These are phyloP conservation scores for Amphiduros pacificus DNA, from an alignment of 2,888 invertebrate genomes.

Conservation along the genomic window DNA sequence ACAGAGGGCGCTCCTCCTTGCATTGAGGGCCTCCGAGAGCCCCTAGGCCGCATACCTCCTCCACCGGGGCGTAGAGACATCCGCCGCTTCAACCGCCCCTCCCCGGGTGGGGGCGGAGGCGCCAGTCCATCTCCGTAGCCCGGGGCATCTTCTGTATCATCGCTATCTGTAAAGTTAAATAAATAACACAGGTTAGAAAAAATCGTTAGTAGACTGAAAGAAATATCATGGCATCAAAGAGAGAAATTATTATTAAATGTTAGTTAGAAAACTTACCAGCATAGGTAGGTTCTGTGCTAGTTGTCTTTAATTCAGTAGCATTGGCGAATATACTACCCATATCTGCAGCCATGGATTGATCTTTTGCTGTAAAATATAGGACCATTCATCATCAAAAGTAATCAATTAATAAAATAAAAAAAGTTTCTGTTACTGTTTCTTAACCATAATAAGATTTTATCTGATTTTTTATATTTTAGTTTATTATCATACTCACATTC, in stretches of 20 bases:
- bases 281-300: slow-evolving; percentile 11
- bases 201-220: not conserved
- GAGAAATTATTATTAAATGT: not conserved
- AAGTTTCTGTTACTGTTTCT: not conserved
- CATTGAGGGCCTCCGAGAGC: slow-evolving; percentile 40
- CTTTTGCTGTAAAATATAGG: no score
- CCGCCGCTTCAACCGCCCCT: slow-evolving; percentile 2
- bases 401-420: not conserved
- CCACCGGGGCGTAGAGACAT: slow-evolving; percentile 25
- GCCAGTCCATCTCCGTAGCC: not conserved
- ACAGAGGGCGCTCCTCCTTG: slow-evolving; percentile 41
- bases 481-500: slow-evolving; percentile 35
- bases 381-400: no score
- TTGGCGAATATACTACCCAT: slow-evolving; percentile 12
- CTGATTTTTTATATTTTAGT: not conserved
- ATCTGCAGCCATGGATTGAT: no score
- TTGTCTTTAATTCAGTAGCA: slow-evolving; percentile 7
- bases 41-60: slow-evolving; percentile 32
- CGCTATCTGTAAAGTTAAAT: slow-evolving; percentile 7
- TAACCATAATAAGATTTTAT: no score
- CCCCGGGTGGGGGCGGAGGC: not conserved
- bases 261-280: slow-evolving; percentile 4
- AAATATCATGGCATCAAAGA: not conserved
- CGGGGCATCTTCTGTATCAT: not conserved
- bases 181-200: not conserved